Percentiles rank a stretch among this genome's conserved stretches.
These are phyloP conservation scores for Thunnus albacares DNA, from an alignment of 2,797 vertebrate genomes.

Conservation along the genomic window DNA sequence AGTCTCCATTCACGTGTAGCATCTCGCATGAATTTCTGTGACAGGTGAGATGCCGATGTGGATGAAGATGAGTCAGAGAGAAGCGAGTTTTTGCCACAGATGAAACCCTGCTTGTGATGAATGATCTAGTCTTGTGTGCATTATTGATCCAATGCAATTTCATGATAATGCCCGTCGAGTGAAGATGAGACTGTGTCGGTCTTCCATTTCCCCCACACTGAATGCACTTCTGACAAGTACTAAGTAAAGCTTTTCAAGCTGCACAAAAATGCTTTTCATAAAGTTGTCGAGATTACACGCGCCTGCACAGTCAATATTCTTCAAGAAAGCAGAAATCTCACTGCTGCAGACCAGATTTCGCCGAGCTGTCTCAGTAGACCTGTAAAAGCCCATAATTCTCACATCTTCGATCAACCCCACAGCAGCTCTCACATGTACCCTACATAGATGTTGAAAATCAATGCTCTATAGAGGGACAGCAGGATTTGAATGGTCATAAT, in stretches of 20 bases:
- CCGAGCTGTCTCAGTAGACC: slow-evolving; percentile 19
- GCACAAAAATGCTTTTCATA: not conserved
- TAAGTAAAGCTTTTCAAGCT: not conserved
- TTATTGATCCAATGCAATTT: slow-evolving; percentile 27
- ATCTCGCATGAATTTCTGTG: not conserved
- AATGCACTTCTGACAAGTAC: slow-evolving; percentile 5
- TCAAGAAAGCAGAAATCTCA: slow-evolving; percentile 8
- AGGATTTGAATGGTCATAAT: slow-evolving; percentile 25
- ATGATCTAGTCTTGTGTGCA: not conserved
- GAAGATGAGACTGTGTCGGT: not conserved
- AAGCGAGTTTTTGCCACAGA: not conserved
- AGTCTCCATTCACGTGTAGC: slow-evolving; percentile 2
- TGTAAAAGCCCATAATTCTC: slow-evolving; percentile 40
- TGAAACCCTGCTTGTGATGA: not conserved
- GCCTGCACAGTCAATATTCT: slow-evolving; percentile 22
- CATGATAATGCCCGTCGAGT: slow-evolving; percentile 9
- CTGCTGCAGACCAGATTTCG: slow-evolving; percentile 10
- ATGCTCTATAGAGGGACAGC: slow-evolving; percentile 23
- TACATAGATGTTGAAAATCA: slow-evolving; percentile 52
- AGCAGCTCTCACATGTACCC: slow-evolving; percentile 17
- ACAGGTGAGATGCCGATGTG: slow-evolving; percentile 31
- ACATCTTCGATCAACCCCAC: slow-evolving; percentile 42
- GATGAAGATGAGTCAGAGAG: slow-evolving; percentile 18
- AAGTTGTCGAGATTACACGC: not conserved
- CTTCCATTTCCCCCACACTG: not conserved